phyloP scores from a whole-genome alignment of 2,888 invertebrate species.

The Tanypteryx hageni region DNA sequence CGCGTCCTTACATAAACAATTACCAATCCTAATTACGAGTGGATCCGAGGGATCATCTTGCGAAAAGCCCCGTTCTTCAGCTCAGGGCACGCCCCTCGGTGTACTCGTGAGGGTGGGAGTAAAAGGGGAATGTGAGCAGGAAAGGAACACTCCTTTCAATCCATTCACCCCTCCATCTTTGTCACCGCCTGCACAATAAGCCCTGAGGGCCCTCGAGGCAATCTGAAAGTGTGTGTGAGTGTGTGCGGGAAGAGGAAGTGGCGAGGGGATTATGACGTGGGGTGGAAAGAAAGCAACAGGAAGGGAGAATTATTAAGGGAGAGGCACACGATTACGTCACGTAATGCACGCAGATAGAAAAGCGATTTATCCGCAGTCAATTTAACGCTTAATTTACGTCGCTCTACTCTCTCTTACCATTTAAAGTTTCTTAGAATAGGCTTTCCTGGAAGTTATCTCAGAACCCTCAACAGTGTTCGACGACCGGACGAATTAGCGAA shows the following conservation, averaged over 20 bases:
- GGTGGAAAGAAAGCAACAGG: conserved; percentile 21
- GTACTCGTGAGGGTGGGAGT: not conserved
- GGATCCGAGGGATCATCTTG: conserved; percentile 65
- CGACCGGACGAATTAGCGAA: no score
- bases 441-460: no score
- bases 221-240: not conserved
- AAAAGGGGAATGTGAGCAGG: conserved; percentile 7
- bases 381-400: no score
- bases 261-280: not conserved
- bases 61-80: conserved; percentile 51
- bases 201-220: not conserved
- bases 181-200: not conserved
- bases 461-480: no score
- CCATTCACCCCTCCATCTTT: not conserved
- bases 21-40: conserved; percentile 65
- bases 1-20: conserved; percentile 65
- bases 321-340: no score
- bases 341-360: no score
- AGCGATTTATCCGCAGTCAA: no score
- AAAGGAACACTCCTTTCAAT: not conserved
- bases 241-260: not conserved
- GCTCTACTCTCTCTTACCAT: no score
- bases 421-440: no score
- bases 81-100: conserved; percentile 31
- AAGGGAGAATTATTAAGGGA: not conserved